A percentile compares a stretch with the other conserved stretches of the same genome.
Evolutionary conservation across 2,113 vertebrate species (phyloP).

Genomic region (rabbit (Oryctolagus cuniculus)): mOryCun1.1 NC_091434.1:63585501-63586000

Average conservation of each 20-base stretch:
- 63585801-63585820: conserved; percentile 84
- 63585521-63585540: conserved; percentile 81
- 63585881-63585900: conserved; percentile 98
- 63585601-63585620: conserved; percentile 78
- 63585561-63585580: conserved; percentile 83
- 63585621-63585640: conserved; percentile 82
- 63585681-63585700: conserved; percentile 82
- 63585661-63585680: conserved; percentile 77
- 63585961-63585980: conserved; percentile 99
- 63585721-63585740: conserved; percentile 82
- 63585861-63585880: conserved; percentile 97
- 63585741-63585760: conserved; percentile 82
- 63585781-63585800: conserved; percentile 90
- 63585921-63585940: conserved; percentile 97
- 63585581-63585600: conserved; percentile 79
- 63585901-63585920: conserved; percentile 98
- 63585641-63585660: conserved; percentile 71
- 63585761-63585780: conserved; percentile 84
- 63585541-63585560: conserved; percentile 82
- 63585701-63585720: conserved; percentile 77
- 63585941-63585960: conserved; percentile 95
- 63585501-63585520: conserved; percentile 79
- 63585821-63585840: conserved; percentile 77
- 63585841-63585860: conserved; percentile 80
- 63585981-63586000: conserved; percentile 94